Conservation (phyloP, 2,797 vertebrate species). For the Lepilemur ruficaudatus region DNA sequence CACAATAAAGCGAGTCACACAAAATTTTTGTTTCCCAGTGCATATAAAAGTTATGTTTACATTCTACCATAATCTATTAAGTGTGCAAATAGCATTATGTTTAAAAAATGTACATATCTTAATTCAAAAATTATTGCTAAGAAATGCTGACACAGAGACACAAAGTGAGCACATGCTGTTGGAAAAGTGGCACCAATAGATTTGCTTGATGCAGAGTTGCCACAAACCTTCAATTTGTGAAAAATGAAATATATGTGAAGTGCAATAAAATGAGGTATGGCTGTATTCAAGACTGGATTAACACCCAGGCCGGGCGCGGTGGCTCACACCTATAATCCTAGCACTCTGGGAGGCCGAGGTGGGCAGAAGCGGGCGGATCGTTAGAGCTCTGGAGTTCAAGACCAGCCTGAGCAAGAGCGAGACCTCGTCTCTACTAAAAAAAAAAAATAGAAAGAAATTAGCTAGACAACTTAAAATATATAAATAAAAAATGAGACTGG, state of each 20-base stretch:
- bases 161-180: background rate
- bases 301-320: background rate
- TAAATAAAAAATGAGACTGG: too few species aligned
- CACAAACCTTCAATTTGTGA: background rate
- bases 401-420: too few species aligned
- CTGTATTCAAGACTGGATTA: background rate
- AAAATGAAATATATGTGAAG: background rate
- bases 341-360: too few species aligned
- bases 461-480: too few species aligned
- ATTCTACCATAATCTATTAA: background rate
- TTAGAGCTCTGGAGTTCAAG: too few species aligned
- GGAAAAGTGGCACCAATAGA: background rate
- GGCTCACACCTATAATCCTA: too few species aligned
- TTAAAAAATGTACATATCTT: background rate
- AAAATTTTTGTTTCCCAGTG: background rate
- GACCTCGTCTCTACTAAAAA: too few species aligned
- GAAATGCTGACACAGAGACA: background rate
- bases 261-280: background rate
- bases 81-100: background rate
- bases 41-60: background rate
- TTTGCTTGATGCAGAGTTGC: background rate
- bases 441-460: too few species aligned
- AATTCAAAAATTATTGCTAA: background rate
- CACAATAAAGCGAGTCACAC: background rate
- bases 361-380: too few species aligned